A percentile compares a stretch with the other conserved stretches of the same genome.
These are phyloP conservation scores for Atta colombica DNA, from an alignment of 1,140 invertebrate species.

Conservation along the genomic window DNA sequence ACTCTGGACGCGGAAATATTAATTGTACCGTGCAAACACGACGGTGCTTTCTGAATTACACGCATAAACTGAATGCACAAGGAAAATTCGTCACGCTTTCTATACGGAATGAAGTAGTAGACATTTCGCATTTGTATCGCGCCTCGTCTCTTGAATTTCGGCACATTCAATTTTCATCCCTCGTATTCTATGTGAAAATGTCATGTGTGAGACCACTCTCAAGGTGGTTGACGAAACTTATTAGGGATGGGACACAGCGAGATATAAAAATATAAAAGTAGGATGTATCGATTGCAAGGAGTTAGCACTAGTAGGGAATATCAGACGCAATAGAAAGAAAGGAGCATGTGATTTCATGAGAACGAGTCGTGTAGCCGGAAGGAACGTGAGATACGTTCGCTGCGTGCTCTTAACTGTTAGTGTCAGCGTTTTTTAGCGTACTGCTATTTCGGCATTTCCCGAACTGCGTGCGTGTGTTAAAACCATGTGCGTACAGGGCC, in stretches of 20 bases:
- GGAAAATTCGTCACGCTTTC: conserved; percentile 59
- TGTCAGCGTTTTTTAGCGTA: conserved; percentile 78
- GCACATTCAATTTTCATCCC: neutral
- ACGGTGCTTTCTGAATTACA: conserved; percentile 66
- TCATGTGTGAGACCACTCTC: neutral
- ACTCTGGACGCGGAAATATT: conserved; percentile 73
- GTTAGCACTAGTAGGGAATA: neutral
- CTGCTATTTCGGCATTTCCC: conserved; percentile 76
- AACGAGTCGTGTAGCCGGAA: conserved; percentile 40
- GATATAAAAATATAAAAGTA: conserved; percentile 2
- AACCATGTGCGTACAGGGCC: conserved; percentile 37
- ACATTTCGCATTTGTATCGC: conserved; percentile 11
- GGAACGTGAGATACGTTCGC: conserved; percentile 50
- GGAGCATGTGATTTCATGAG: conserved; percentile 6
- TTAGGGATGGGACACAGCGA: conserved; percentile 9
- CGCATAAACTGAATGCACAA: conserved; percentile 30
- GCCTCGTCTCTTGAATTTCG: neutral
- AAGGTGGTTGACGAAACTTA: conserved; percentile 6
- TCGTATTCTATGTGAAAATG: neutral
- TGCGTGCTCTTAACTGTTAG: conserved; percentile 69
- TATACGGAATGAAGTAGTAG: conserved; percentile 13
- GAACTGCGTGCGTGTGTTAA: conserved; percentile 56
- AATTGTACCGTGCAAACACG: conserved; percentile 68
- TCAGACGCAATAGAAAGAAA: neutral
- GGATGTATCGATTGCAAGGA: conserved; percentile 1